phyloP scores from a whole-genome alignment of 1,140 invertebrate species.

The Lycorma delicatula region DNA sequence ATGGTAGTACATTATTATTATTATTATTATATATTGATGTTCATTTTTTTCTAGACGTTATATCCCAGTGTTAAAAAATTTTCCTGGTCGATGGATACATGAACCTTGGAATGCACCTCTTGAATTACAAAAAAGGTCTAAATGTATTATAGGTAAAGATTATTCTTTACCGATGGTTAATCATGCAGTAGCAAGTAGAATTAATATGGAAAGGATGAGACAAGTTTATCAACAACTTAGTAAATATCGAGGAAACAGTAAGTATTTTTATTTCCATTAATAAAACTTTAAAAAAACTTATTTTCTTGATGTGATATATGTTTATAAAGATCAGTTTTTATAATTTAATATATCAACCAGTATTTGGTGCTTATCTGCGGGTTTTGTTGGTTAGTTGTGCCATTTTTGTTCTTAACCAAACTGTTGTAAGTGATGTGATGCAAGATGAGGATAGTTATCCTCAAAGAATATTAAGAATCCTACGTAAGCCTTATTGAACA shows the following conservation, averaged over 20 bases:
- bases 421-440: too few relatives aligned
- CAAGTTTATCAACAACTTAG: conserved; percentile 75
- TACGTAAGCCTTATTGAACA: too few relatives aligned
- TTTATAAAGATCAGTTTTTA: too few relatives aligned
- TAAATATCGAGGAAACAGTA: conserved; percentile 42
- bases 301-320: too few relatives aligned
- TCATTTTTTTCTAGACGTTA: conserved; percentile 53
- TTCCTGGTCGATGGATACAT: conserved; percentile 78
- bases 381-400: too few relatives aligned
- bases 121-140: conserved; percentile 62
- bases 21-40: conserved; percentile 1
- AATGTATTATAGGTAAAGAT: conserved; percentile 74
- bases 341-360: too few relatives aligned
- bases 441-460: too few relatives aligned
- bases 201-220: conserved; percentile 80
- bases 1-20: not conserved
- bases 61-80: conserved; percentile 70
- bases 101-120: conserved; percentile 83
- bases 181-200: conserved; percentile 60
- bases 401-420: too few relatives aligned
- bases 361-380: too few relatives aligned
- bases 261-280: too few relatives aligned
- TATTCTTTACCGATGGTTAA: conserved; percentile 83
- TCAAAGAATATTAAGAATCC: too few relatives aligned
- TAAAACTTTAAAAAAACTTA: too few relatives aligned